Evolutionary conservation across 2,888 invertebrate species (phyloP).

Genomic region (Pterostichus madidus): DNA sequence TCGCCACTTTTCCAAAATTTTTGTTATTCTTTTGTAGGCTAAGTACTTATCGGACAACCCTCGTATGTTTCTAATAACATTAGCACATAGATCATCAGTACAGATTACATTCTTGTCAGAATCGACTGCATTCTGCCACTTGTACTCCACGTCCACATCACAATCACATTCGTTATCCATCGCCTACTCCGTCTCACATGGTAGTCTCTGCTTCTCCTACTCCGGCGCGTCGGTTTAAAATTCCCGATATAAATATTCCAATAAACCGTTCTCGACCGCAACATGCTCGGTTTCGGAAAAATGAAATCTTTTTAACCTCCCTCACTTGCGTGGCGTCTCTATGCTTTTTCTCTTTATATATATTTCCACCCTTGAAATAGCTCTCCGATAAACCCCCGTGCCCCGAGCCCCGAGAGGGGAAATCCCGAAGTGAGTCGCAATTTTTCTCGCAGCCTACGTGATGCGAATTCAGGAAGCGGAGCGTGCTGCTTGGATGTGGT

Average conservation of each 20-base stretch:
- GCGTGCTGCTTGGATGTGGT: conserved; percentile 69
- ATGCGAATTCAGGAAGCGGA: conserved; percentile 74
- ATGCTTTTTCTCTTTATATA: conserved; percentile 72
- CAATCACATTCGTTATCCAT: conserved; percentile 50
- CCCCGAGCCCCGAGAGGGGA: conserved; percentile 71
- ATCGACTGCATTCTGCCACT: conserved; percentile 15
- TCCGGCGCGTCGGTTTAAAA: conserved; percentile 69
- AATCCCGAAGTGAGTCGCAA: conserved; percentile 76
- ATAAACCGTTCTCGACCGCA: conserved; percentile 75
- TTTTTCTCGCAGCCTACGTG: conserved; percentile 78
- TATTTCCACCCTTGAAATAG: conserved; percentile 76
- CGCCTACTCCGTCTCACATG: conserved; percentile 25
- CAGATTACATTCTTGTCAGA: conserved; percentile 7
- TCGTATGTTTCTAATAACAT: not conserved
- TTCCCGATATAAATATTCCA: conserved; percentile 75
- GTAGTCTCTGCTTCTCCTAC: conserved; percentile 11
- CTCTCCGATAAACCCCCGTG: conserved; percentile 75
- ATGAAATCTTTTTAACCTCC: conserved; percentile 77
- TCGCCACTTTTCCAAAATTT: too few relatives aligned
- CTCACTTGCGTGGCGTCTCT: conserved; percentile 68
- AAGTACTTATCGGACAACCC: too few relatives aligned
- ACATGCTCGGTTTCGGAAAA: conserved; percentile 77
- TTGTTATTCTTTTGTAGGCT: too few relatives aligned
- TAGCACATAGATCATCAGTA: not conserved
- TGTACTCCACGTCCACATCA: conserved; percentile 13